phyloP scores from a whole-genome alignment of 2,113 vertebrate genomes.

The Sapajus apella region DNA sequence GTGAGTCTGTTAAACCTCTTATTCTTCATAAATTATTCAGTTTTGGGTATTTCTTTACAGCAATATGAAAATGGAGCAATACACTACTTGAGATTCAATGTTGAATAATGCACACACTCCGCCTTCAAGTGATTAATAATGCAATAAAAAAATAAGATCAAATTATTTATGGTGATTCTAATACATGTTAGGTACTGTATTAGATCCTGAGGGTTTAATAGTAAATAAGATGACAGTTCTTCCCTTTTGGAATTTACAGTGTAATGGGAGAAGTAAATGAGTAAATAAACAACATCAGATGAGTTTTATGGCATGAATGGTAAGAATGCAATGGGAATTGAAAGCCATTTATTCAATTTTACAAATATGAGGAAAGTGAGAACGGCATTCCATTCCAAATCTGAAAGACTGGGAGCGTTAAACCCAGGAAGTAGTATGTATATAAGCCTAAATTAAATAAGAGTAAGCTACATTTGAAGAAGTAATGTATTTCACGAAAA shows the following conservation, averaged over 20 bases:
- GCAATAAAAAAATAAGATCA: not conserved
- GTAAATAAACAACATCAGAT: not conserved
- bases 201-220: not conserved
- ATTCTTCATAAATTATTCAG: too few relatives aligned
- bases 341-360: not conserved
- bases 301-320: not conserved
- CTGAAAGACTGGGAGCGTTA: not conserved
- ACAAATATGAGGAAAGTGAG: not conserved
- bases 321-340: not conserved
- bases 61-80: too few relatives aligned
- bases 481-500: not conserved
- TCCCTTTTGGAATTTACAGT: not conserved
- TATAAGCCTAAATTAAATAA: not conserved
- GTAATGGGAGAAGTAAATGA: not conserved
- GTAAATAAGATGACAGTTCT: not conserved
- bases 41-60: too few relatives aligned
- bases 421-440: not conserved
- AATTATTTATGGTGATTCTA: not conserved
- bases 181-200: not conserved
- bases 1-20: too few relatives aligned
- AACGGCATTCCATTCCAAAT: not conserved
- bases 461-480: not conserved
- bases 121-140: not conserved
- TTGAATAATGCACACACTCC: not conserved
- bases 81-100: not conserved